Base-by-base conservation (phyloP, 2,888 invertebrate species). In the Oxyscelio sp. region DNA sequence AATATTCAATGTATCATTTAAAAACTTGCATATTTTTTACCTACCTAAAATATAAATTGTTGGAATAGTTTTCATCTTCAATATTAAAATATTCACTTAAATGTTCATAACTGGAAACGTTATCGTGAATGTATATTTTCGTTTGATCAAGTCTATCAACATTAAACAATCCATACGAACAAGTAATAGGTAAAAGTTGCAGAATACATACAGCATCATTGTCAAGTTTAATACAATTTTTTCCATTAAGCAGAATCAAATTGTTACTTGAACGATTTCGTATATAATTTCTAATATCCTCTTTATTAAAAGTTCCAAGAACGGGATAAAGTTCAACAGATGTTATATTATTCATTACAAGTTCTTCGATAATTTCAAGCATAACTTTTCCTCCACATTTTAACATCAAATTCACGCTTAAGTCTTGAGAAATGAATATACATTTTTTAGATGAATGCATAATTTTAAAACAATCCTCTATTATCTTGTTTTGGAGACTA, bases 351-450 rank as follows among this genome's bases (percentile, higher is more conserved):
- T 94, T 93, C 2, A 93, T 93, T 2, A 40, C 6, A n/a, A 94
- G 90, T n/a, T 88, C 92, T 27, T 85, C 77, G 15, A 68, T n/a
- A 9, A 78, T 34, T 45, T 85, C 77, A 22, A 97, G 92, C 40
- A 95, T 93, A 4, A 96, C 94, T 93, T 95, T 96, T 56, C 94
- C 94, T 9, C 96, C 96, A 80, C 95, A 94, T 45, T 95, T 95
- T 78, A 96, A 89, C 85, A 95, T 95, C 54, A 96, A 94, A 83
- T 95, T 95, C 15, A 94, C 90, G 89, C 95, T 95, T 65, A 97
- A 92, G 45, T 95, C 94, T 73, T 95, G 94, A 58, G 96, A 95
- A 78, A 96, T 94, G 73, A 96, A 95, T 22, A 96, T 93, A 84
- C 95, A 94, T 4, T 94, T 94, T 90, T 85, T 88, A 40, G 59